These are phyloP conservation scores for Chelon auratus DNA, from an alignment of 2,797 vertebrate species.

Conservation along the genomic window DNA sequence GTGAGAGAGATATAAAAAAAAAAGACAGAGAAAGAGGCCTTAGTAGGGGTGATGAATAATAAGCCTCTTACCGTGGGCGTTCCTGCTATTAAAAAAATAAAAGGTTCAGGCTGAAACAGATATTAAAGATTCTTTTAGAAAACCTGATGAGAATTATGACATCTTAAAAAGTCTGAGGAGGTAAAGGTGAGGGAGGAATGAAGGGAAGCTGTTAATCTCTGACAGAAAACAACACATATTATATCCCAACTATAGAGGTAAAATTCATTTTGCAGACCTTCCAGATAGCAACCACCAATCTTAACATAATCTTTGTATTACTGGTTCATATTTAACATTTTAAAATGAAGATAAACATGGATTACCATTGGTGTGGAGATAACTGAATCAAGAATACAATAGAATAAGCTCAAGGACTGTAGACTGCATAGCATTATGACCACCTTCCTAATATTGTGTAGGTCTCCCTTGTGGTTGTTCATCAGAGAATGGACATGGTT, in stretches of 20 bases:
- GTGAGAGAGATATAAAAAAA: background rate
- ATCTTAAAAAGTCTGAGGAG: background rate
- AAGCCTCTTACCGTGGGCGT: background rate
- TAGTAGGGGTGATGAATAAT: background rate
- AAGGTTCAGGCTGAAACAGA: slow-evolving; percentile 7
- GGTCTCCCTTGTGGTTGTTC: too few relatives aligned
- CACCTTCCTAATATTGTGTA: too few relatives aligned
- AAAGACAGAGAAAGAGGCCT: background rate
- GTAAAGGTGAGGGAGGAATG: background rate
- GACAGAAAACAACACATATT: slow-evolving; percentile 3
- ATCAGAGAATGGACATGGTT: too few relatives aligned
- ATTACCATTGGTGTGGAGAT: too few relatives aligned
- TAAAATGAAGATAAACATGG: too few relatives aligned
- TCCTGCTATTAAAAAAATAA: background rate
- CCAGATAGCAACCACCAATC: background rate
- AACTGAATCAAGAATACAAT: too few relatives aligned
- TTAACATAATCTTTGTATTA: slow-evolving; percentile 43
- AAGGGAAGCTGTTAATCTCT: slow-evolving; percentile 3
- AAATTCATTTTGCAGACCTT: slow-evolving; percentile 11
- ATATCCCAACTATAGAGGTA: slow-evolving; percentile 15
- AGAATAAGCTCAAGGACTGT: too few relatives aligned
- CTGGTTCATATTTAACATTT: slow-evolving; percentile 5
- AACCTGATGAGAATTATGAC: background rate
- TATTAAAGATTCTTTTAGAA: background rate
- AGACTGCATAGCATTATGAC: too few relatives aligned